These are phyloP conservation scores for Philotrypesis tridentata DNA, from an alignment of 1,140 invertebrate genomes.

Conservation along the genomic window DNA sequence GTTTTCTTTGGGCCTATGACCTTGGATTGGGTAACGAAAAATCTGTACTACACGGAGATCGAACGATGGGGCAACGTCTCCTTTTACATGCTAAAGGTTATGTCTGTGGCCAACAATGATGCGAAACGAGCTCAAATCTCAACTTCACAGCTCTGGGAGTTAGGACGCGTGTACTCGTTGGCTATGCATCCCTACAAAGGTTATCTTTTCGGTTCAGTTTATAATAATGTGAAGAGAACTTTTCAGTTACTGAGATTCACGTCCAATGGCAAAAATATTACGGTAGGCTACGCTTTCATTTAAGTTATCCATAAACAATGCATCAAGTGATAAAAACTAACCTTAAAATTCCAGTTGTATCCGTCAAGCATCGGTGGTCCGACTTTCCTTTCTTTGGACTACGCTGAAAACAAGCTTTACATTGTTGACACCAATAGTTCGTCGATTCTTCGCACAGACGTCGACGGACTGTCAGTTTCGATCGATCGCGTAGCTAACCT, in stretches of 20 bases:
- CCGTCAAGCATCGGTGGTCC: neutral
- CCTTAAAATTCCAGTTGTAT: neutral
- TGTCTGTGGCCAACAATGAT: neutral
- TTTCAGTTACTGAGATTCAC: neutral
- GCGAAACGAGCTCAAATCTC: neutral
- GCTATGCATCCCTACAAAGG: neutral
- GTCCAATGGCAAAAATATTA: neutral
- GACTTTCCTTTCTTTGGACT: slow-evolving; percentile 7
- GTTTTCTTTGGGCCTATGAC: slow-evolving; percentile 35
- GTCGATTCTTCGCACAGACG: neutral
- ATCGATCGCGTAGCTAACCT: neutral
- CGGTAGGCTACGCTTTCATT: neutral
- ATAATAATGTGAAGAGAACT: neutral
- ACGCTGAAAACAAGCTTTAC: neutral
- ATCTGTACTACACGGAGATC: slow-evolving; percentile 41
- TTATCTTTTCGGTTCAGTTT: neutral
- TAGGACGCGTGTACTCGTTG: neutral
- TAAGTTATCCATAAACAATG: neutral
- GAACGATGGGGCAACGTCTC: neutral
- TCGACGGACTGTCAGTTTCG: neutral
- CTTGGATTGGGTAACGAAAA: slow-evolving; percentile 33
- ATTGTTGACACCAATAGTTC: neutral
- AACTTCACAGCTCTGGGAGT: slow-evolving; percentile 7
- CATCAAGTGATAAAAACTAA: neutral
- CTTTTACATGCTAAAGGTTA: slow-evolving; percentile 26